Evolutionary conservation across 2,113 vertebrate species (phyloP).

Genomic region (Passer domesticus): DNA sequence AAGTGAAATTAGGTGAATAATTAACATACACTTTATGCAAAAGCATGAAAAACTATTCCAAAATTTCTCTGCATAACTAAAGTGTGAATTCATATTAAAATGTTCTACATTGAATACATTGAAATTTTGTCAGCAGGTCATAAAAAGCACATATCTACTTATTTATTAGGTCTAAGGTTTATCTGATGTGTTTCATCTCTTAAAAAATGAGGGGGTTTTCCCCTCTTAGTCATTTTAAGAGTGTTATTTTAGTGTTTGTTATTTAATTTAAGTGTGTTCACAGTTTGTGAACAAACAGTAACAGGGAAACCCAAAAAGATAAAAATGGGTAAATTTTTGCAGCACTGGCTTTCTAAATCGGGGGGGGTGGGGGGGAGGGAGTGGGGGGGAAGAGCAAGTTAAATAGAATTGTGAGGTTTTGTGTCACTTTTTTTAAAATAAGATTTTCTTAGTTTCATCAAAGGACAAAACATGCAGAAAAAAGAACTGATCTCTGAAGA

Average conservation of each 20-base stretch:
- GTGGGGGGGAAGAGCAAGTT: background rate
- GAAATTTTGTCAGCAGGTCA: background rate
- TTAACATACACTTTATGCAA: slow-evolving; percentile 18
- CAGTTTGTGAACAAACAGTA: background rate
- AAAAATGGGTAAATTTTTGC: background rate
- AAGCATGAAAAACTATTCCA: background rate
- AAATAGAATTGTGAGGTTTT: background rate
- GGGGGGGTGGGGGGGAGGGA: no score
- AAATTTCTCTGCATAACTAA: background rate
- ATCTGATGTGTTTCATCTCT: background rate
- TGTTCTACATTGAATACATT: background rate
- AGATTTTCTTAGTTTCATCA: background rate
- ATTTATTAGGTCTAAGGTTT: background rate
- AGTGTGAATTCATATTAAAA: background rate
- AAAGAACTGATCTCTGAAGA: background rate
- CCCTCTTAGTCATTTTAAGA: background rate
- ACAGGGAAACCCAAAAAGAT: background rate
- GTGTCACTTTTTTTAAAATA: background rate
- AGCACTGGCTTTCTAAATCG: background rate
- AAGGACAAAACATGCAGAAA: background rate
- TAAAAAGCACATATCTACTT: background rate
- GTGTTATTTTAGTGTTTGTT: background rate
- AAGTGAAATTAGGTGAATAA: slow-evolving; percentile 43
- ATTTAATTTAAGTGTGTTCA: background rate
- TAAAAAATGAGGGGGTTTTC: background rate